These are phyloP conservation scores for Xylocopa sonorina DNA, from an alignment of 1,140 invertebrate species.

Conservation along the genomic window DNA sequence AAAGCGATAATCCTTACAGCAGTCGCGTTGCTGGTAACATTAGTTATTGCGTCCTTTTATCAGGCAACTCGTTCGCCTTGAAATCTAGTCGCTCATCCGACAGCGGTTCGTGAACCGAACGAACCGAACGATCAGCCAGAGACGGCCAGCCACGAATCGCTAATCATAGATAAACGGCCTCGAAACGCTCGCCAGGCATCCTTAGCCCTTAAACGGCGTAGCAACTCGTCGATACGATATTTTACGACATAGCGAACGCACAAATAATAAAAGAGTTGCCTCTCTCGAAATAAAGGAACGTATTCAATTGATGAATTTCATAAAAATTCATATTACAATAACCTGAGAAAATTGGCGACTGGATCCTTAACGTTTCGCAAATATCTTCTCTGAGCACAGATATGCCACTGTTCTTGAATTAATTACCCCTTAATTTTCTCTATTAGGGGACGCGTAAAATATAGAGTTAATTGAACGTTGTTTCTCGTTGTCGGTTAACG, in stretches of 20 bases:
- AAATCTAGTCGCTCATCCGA: slow-evolving; percentile 57
- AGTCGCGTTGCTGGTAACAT: slow-evolving; percentile 47
- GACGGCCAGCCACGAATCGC: slow-evolving; percentile 25
- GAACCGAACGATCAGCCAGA: slow-evolving; percentile 16
- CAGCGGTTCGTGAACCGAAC: slow-evolving; percentile 39
- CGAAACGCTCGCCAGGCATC: not conserved
- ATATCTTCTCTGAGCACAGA: not conserved
- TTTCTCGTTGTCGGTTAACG: not conserved
- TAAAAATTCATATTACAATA: too few species aligned
- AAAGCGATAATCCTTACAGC: slow-evolving; percentile 60
- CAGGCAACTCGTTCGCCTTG: slow-evolving; percentile 63
- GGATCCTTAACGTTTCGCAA: not conserved
- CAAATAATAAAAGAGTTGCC: too few species aligned
- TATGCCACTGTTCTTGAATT: not conserved
- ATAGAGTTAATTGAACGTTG: slow-evolving; percentile 16
- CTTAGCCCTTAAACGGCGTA: not conserved
- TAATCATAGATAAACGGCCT: slow-evolving; percentile 25
- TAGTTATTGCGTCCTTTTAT: slow-evolving; percentile 67
- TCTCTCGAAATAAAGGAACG: too few species aligned
- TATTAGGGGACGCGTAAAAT: not conserved
- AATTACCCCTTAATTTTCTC: not conserved
- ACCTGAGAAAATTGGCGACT: not conserved
- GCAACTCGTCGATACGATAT: not conserved
- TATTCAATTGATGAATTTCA: too few species aligned
- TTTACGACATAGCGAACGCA: not conserved